Percentiles rank a stretch among this genome's conserved stretches.
Evolutionary conservation across 1,140 invertebrate genomes (phyloP).

Genomic region (Euschistus heros): DNA sequence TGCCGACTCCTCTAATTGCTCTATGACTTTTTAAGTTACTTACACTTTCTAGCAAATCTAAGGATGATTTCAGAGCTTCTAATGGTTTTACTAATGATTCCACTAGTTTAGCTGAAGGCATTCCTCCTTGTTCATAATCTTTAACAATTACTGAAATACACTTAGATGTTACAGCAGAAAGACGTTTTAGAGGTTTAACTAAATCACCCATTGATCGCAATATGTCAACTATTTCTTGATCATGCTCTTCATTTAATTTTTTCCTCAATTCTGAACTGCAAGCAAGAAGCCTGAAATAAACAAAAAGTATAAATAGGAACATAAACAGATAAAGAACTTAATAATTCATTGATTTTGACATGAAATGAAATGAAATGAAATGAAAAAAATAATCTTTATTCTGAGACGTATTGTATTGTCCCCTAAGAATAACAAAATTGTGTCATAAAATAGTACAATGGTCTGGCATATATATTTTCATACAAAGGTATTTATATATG

Average conservation of each 20-base stretch:
- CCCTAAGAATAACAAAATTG: too few species aligned
- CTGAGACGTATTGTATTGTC: too few species aligned
- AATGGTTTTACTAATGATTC: constrained; percentile 28
- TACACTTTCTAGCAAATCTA: constrained; percentile 26
- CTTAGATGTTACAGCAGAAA: constrained; percentile 29
- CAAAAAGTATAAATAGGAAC: neutral
- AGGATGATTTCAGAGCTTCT: constrained; percentile 26
- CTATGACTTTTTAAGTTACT: constrained; percentile 19
- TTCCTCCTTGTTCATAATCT: constrained; percentile 22
- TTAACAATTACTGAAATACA: constrained; percentile 27
- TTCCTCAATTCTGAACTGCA: constrained; percentile 18
- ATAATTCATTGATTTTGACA: too few species aligned
- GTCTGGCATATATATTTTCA: too few species aligned
- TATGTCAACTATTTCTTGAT: constrained; percentile 28
- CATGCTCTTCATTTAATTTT: constrained; percentile 20
- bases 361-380: too few species aligned
- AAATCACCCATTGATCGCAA: constrained; percentile 24
- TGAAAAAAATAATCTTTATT: too few species aligned
- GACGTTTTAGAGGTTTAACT: constrained; percentile 28
- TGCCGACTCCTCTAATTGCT: constrained; percentile 25
- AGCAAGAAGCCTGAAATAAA: constrained; percentile 2
- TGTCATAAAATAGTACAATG: too few species aligned
- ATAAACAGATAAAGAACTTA: neutral
- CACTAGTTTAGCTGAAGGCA: constrained; percentile 23
- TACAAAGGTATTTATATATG: too few species aligned